Percentiles rank a stretch among this genome's conserved stretches.
These are phyloP conservation scores for Gastrophryne carolinensis DNA, from an alignment of 2,797 vertebrate species.

Conservation along the genomic window DNA sequence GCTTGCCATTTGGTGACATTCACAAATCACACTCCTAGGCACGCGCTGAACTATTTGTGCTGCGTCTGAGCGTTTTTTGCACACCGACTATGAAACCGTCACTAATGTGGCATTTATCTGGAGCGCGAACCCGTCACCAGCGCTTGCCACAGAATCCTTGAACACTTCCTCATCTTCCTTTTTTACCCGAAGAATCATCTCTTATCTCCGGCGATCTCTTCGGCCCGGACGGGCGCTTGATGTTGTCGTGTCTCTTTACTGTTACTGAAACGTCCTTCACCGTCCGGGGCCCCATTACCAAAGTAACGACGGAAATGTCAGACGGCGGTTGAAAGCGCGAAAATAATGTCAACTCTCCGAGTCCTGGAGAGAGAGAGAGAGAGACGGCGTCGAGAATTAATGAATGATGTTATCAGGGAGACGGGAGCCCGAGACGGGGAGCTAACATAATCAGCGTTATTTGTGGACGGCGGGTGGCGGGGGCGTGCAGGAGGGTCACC, in stretches of 20 bases:
- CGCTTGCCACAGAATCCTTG: too few species aligned
- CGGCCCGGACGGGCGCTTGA: conserved; percentile 1
- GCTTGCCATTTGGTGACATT: too few species aligned
- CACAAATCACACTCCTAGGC: too few species aligned
- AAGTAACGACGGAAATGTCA: conserved; percentile 43
- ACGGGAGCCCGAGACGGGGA: conserved; percentile 45
- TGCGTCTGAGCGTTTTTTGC: too few species aligned
- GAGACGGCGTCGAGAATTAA: conserved; percentile 56
- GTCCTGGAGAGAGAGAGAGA: too few species aligned
- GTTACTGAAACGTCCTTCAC: conserved; percentile 46
- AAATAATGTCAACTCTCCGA: conserved; percentile 25
- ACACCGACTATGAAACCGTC: too few species aligned
- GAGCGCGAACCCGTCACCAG: too few species aligned
- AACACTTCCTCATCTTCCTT: too few species aligned
- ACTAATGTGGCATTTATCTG: too few species aligned
- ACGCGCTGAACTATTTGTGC: too few species aligned
- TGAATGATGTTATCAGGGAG: conserved; percentile 64
- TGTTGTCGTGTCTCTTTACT: conserved; percentile 27
- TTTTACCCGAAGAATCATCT: too few species aligned
- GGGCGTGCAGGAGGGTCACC: conserved; percentile 23
- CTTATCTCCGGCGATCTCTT: conserved; percentile 9
- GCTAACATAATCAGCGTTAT: conserved; percentile 60
- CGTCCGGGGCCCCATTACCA: conserved; percentile 19
- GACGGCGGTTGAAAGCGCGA: conserved; percentile 13
- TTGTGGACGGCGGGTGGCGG: conserved; percentile 57